Evolutionary conservation across 2,888 invertebrate genomes (phyloP).

Genomic region (Druceiella hillmani): DNA sequence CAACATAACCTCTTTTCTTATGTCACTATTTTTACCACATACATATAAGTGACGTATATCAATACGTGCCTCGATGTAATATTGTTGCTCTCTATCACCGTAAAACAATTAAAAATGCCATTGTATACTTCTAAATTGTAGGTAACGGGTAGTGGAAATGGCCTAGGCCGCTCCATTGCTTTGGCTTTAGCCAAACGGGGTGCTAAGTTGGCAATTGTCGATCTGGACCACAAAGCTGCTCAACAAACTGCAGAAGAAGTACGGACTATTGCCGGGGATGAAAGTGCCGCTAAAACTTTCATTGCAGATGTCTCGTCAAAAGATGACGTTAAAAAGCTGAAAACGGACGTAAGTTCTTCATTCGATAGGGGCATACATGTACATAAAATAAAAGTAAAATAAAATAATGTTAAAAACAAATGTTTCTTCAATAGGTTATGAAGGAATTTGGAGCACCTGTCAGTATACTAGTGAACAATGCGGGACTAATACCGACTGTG

Average conservation of each 20-base stretch:
- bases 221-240: constrained; percentile 34
- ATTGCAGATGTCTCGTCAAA: constrained; percentile 27
- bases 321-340: background rate
- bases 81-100: too few species aligned
- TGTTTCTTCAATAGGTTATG: background rate
- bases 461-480: constrained; percentile 43
- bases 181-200: constrained; percentile 35
- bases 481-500: constrained; percentile 37
- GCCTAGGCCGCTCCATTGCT: constrained; percentile 40
- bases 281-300: constrained; percentile 31
- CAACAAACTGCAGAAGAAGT: constrained; percentile 33
- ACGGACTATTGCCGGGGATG: background rate
- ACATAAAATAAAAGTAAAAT: too few species aligned
- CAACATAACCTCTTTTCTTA: too few species aligned
- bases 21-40: too few species aligned
- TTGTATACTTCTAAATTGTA: constrained; percentile 21
- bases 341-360: background rate
- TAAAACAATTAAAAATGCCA: too few species aligned
- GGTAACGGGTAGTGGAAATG: constrained; percentile 45
- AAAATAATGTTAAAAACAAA: background rate
- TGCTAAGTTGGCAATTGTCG: constrained; percentile 37
- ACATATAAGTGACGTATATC: too few species aligned
- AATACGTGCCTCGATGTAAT: too few species aligned
- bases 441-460: constrained; percentile 36
- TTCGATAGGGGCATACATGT: too few species aligned